A percentile compares a stretch with the other conserved stretches of the same genome.
Evolutionary conservation across 92 coral and sea anemone species (phyloP).

Genomic region (Epizoanthus stellaris): DNA sequence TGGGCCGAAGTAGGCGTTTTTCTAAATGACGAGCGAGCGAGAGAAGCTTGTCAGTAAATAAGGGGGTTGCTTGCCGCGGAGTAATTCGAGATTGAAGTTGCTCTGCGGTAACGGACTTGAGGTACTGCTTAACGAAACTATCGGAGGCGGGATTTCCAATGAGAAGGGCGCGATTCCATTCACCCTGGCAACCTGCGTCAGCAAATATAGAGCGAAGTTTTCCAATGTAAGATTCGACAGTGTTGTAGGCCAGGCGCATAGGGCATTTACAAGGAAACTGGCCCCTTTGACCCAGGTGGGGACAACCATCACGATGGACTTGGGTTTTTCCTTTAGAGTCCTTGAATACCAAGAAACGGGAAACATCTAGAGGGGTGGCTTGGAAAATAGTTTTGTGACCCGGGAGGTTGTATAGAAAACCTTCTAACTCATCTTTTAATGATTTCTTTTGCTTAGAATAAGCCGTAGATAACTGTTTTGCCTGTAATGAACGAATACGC

Average conservation of each 20-base stretch:
- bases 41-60: conserved; percentile 56
- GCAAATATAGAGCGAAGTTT: not conserved
- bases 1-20: conserved; percentile 32
- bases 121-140: conserved; percentile 42
- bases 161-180: conserved; percentile 34
- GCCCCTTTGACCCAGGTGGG: no score
- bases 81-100: conserved; percentile 48
- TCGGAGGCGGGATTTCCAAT: conserved; percentile 64
- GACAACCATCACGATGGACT: no score
- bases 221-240: not conserved
- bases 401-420: no score
- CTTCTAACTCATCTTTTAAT: no score
- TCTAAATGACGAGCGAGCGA: conserved; percentile 21
- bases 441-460: no score
- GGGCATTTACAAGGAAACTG: no score
- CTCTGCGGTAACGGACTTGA: conserved; percentile 54
- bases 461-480: no score
- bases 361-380: no score
- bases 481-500: conserved; percentile 5
- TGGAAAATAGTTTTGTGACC: no score
- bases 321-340: not conserved
- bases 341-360: conserved; percentile 38
- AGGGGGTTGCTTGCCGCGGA: conserved; percentile 52
- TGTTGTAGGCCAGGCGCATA: not conserved
- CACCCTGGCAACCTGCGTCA: not conserved